Evolutionary conservation across 2,113 vertebrate species (phyloP), one percentile per base, ranked within the genome.

Genomic region (Pipra filicauda): DNA sequence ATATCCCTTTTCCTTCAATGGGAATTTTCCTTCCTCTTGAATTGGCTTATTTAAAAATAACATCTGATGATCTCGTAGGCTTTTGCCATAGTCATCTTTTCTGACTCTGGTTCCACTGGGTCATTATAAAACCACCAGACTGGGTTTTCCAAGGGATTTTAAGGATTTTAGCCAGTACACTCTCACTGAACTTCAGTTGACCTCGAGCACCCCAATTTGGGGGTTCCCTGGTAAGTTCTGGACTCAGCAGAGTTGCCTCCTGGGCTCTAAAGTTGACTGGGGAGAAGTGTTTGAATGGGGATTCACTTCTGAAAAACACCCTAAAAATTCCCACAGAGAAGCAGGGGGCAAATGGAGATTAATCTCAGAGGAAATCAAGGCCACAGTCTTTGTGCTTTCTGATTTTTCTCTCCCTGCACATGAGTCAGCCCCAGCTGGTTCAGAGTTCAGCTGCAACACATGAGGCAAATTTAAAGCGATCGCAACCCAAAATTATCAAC

Each of bases 1-100:
- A 94, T 91, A 93, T 70, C 88, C n/a, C 39, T 52, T 54, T 62
- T 93, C 65, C 83, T 96, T 96, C 96, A 95, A 46, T 96, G 93
- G 90, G 92, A 96, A 95, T 94, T 94, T 95, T 95, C 90, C 82
- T 97, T 96, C 79, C 79, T 86, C 72, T 77, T 76, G 65, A 90
- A 80, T 52, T 21, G n/a, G 13, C 30, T 55, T 44, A 22, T 95
- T 96, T 86, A 92, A 96, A 95, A 96, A 93, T 94, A 96, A 81
- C 90, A 61, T 93, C 93, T 77, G 54, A 80, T 51, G 43, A 59
- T 90, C 59, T 93, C 37, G 64, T 83, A 51, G 59, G 76, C 65
- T 95, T 95, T 92, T 94, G 76, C 61, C 88, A 59, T 46, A 88
- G 85, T 86, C 90, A 92, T 93, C 79, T 86, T 67, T 83, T 52